These are phyloP conservation scores for Pseudococcus viburni DNA, from an alignment of 2,888 invertebrate species.

Conservation along the genomic window DNA sequence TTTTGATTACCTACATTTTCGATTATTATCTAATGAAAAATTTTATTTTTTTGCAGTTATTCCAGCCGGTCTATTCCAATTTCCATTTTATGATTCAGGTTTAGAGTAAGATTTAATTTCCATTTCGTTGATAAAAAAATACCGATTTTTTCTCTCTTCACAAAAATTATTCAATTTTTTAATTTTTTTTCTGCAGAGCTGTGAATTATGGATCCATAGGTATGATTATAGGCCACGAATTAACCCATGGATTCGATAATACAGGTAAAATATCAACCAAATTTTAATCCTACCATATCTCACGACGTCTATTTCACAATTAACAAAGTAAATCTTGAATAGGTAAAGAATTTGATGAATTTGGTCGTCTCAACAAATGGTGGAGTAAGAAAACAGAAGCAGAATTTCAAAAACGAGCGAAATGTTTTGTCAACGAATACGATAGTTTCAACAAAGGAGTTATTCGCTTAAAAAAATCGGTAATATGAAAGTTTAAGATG, in stretches of 20 bases:
- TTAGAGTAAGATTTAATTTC: constrained; percentile 76
- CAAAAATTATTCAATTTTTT: neutral
- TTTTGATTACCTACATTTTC: neutral
- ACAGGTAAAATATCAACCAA: constrained; percentile 73
- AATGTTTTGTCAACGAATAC: constrained; percentile 83
- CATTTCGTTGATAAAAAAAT: neutral
- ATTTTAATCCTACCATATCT: neutral
- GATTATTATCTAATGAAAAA: neutral
- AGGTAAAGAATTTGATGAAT: constrained; percentile 88
- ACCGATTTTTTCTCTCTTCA: neutral
- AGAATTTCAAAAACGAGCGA: constrained; percentile 79
- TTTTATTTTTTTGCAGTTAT: constrained; percentile 71
- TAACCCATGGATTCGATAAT: constrained; percentile 86
- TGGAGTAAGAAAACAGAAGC: constrained; percentile 81
- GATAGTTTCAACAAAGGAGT: constrained; percentile 78
- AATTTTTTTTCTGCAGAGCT: constrained; percentile 68
- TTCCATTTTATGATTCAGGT: constrained; percentile 77
- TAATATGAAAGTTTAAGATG: constrained; percentile 70
- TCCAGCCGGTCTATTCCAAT: constrained; percentile 74
- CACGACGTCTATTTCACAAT: too few species aligned
- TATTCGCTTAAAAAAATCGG: constrained; percentile 70
- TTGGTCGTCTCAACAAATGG: constrained; percentile 85
- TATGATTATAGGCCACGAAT: constrained; percentile 87
- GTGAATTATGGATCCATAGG: constrained; percentile 83
- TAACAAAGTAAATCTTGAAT: constrained; percentile 67